Evolutionary conservation across 2,797 vertebrate genomes (phyloP).

Genomic region (Periophthalmus magnuspinnatus): DNA sequence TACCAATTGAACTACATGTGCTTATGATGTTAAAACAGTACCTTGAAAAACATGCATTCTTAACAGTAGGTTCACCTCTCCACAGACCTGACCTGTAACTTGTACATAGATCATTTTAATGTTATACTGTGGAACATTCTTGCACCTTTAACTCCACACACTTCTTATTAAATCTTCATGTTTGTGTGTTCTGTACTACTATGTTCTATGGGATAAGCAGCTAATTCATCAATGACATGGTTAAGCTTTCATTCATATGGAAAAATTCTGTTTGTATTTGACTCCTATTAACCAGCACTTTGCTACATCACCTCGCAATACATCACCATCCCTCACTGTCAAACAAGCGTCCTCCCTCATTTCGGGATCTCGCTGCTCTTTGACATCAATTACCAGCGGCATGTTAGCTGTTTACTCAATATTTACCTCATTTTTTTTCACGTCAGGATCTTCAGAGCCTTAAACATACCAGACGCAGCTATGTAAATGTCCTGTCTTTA

Average conservation of each 20-base stretch:
- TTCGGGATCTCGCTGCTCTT: conserved; percentile 14
- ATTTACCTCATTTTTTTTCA: neutral
- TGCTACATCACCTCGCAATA: neutral
- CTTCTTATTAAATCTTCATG: no score
- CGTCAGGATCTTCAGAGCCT: conserved; percentile 21
- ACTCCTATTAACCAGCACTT: neutral
- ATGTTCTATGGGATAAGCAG: no score
- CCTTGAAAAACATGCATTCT: no score
- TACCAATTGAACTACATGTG: no score
- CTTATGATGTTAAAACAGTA: no score
- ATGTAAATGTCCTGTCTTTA: conserved; percentile 24
- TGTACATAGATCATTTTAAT: no score
- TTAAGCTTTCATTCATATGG: neutral
- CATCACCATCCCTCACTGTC: neutral
- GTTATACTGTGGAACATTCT: no score
- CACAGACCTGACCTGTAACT: no score
- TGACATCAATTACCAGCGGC: conserved; percentile 1
- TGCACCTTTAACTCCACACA: no score
- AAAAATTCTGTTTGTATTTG: neutral
- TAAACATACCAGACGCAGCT: conserved; percentile 27
- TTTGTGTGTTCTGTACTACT: no score
- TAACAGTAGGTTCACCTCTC: no score
- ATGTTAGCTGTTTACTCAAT: conserved; percentile 30
- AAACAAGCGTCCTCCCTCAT: conserved; percentile 6
- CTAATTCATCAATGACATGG: no score